Percentiles rank a stretch among this genome's conserved stretches.
Evolutionary conservation across 2,113 vertebrate genomes (phyloP).

Genomic region (Pyrgilauda ruficollis): DNA sequence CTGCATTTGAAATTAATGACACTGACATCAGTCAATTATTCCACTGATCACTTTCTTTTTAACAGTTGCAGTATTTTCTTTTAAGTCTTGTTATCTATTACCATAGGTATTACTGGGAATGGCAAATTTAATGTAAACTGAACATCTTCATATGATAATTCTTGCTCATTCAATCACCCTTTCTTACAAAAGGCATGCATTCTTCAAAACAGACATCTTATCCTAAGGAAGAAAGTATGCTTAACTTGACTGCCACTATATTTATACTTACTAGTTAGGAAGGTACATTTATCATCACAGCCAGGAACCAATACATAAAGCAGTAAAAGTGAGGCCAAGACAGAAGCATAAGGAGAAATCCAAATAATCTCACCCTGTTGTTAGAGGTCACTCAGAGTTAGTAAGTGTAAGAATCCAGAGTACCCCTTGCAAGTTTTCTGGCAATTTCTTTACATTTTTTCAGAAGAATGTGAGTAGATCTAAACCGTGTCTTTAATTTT

Average conservation of each 20-base stretch:
- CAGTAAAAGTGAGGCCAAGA: not conserved
- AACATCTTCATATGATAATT: not conserved
- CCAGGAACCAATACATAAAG: not conserved
- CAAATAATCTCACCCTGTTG: not conserved
- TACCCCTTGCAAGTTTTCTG: not conserved
- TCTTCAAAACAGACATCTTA: not conserved
- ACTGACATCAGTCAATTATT: not conserved
- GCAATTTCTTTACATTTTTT: not conserved
- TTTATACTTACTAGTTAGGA: not conserved
- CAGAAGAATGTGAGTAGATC: not conserved
- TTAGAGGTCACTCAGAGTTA: not conserved
- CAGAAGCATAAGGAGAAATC: not conserved
- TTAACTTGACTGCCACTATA: not conserved
- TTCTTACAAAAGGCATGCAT: not conserved
- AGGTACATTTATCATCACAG: not conserved
- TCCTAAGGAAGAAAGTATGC: not conserved
- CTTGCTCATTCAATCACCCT: not conserved
- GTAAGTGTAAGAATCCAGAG: not conserved
- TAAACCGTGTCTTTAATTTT: not conserved
- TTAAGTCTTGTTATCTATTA: not conserved
- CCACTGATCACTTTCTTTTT: not conserved
- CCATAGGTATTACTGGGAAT: rapidly evolving
- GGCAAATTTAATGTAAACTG: not conserved
- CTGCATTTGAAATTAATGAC: not conserved
- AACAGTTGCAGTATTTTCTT: not conserved